Percentiles rank a stretch among this genome's conserved stretches.
Conservation (phyloP, 2,113 vertebrate genomes). For the Brachyistius frenatus region DNA sequence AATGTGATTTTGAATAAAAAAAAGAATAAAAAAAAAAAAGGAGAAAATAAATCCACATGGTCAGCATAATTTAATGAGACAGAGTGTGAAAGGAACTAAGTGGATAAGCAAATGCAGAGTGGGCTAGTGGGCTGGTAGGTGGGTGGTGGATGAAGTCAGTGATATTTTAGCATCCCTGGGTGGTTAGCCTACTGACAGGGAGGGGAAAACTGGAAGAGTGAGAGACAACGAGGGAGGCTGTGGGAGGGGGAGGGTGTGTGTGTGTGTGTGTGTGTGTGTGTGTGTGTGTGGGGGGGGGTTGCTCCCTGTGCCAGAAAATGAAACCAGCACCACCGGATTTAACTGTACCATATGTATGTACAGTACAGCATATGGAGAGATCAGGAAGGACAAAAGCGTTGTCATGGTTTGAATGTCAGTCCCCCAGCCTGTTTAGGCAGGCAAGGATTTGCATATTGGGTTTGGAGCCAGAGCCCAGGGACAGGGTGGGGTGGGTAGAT, state of each 20-base stretch:
- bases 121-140: constrained; percentile 61
- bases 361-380: constrained; percentile 48
- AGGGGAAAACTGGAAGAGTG: constrained; percentile 33
- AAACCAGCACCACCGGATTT: constrained; percentile 44
- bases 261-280: not conserved
- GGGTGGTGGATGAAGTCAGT: constrained; percentile 69
- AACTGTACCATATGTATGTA: constrained; percentile 30
- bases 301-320: constrained; percentile 35
- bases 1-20: constrained; percentile 47
- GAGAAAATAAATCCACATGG: constrained; percentile 44
- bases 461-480: constrained; percentile 62
- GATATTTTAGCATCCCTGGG: constrained; percentile 75
- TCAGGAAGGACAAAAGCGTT: constrained; percentile 49
- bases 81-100: constrained; percentile 71
- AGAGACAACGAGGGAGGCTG: constrained; percentile 54
- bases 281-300: not conserved
- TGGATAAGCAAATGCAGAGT: constrained; percentile 71
- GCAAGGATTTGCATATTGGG: constrained; percentile 71
- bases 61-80: constrained; percentile 75
- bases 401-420: constrained; percentile 69
- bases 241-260: constrained; percentile 1
- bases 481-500: constrained; percentile 49
- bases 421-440: constrained; percentile 70
- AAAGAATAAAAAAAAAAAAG: not conserved
- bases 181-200: constrained; percentile 66